Base-by-base conservation (phyloP, 2,113 vertebrate genomes). In the Polypterus bichir region DNA sequence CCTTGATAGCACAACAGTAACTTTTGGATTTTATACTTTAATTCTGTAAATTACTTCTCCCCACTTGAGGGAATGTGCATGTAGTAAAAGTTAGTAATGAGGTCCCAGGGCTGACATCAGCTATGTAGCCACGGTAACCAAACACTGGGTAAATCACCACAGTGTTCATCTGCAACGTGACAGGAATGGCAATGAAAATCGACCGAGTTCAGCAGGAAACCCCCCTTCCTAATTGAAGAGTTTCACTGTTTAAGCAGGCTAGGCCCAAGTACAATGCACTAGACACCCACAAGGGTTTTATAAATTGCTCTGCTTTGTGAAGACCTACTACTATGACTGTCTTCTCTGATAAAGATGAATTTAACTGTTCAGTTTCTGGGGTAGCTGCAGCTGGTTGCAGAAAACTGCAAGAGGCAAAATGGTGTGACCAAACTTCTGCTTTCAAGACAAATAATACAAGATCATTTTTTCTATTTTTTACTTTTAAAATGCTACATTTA, bases 41-140 rank as follows among this genome's bases (percentile, higher is more conserved):
- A 44, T 44, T 45, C 6, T 57, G 27, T 57, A 57, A 57, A 57
- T 57, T 57, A 44, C 65, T 59, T 46, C 53, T 57, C 44, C 64
- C 57, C 49, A 59, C 63, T 62, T 46, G 27, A 59, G 49, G 54
- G 54, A 52, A 58, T 1, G 48, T 51, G 62, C 62, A 62, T 65
- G 61, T 56, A 68, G 65, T 49, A 65, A 67, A 68, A 71, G 64
- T 70, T 69, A 52, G 66, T 57, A 77, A 79, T 63, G 71, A 69
- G 47, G 74, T 62, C 77, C 76, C 73, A 68, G 76, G 75, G 72
- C 71, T 78, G 78, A 76, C 71, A 71, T 76, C 69, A 73, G 78
- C 70, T 75, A 62, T 58, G 80, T 89, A 78, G 67, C 82, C 86
- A 82, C 72, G 81, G 86, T 78, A 91, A 84, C 88, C 73, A 77